Conservation (phyloP, 2,797 vertebrate species). For the Acrocephalus scirpaceus region DNA sequence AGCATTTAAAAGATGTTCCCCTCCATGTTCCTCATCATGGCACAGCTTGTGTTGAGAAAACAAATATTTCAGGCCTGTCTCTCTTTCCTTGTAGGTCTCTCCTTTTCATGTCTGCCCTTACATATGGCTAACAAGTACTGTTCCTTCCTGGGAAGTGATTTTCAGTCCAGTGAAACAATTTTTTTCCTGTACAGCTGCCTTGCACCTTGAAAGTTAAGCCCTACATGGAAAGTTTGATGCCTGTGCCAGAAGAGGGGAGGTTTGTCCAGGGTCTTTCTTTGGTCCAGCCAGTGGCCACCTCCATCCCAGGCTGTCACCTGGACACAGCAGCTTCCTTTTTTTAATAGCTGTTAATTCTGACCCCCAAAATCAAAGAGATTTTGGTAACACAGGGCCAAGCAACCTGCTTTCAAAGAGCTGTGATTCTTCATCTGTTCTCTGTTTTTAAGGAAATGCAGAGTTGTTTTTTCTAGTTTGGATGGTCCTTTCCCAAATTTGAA, state of each 20-base stretch:
- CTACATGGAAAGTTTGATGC: neutral
- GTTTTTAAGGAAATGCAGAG: neutral
- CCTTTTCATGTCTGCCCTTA: neutral
- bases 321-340: neutral
- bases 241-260: neutral
- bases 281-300: neutral
- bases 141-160: neutral
- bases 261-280: neutral
- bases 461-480: neutral
- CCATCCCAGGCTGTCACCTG: neutral
- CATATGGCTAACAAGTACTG: neutral
- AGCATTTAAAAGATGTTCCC: neutral
- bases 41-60: neutral
- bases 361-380: neutral
- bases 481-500: neutral
- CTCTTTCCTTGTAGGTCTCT: neutral
- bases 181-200: neutral
- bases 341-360: neutral
- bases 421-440: neutral
- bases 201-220: neutral
- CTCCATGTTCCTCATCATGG: neutral
- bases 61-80: neutral
- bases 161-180: neutral
- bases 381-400: fast-evolving
- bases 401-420: neutral